A percentile compares a stretch with the other conserved stretches of the same genome.
Evolutionary conservation across 2,888 invertebrate genomes (phyloP).

Genomic region (Nesidiocoris tenuis): DNA sequence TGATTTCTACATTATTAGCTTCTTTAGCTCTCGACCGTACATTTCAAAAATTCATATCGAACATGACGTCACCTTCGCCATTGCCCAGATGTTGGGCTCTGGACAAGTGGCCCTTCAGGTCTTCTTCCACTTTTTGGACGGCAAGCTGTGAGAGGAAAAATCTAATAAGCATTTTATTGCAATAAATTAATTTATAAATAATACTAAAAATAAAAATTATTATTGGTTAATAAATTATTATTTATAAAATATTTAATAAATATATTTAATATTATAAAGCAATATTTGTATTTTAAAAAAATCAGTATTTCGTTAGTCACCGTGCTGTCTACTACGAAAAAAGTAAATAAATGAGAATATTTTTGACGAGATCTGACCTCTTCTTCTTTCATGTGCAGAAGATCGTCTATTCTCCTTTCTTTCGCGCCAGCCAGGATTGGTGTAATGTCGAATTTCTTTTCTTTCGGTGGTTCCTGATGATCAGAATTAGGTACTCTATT

Average conservation of each 20-base stretch:
- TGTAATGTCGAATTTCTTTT: constrained; percentile 35
- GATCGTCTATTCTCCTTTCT: constrained; percentile 30
- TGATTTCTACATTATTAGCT: no score
- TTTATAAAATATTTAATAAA: neutral
- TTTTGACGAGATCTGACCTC: constrained; percentile 3
- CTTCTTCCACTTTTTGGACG: constrained; percentile 24
- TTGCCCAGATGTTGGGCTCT: constrained; percentile 12
- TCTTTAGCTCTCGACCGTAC: no score
- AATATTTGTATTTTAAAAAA: neutral
- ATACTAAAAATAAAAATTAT: no score
- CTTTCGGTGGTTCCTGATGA: constrained; percentile 27
- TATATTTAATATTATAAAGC: neutral
- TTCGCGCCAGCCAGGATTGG: constrained; percentile 25
- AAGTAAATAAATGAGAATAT: neutral
- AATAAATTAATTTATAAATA: neutral
- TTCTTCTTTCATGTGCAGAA: constrained; percentile 29
- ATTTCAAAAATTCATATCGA: constrained; percentile 14
- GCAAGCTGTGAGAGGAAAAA: constrained; percentile 5
- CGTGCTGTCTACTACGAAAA: no score
- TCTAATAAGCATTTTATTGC: neutral
- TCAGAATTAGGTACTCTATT: no score
- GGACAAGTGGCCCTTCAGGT: constrained; percentile 23
- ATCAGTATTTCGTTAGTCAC: neutral
- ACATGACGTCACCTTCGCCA: constrained; percentile 21
- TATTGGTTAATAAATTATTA: neutral